Evolutionary conservation across 1,140 invertebrate species (phyloP).

Genomic region (Calliopsis andreniformis): DNA sequence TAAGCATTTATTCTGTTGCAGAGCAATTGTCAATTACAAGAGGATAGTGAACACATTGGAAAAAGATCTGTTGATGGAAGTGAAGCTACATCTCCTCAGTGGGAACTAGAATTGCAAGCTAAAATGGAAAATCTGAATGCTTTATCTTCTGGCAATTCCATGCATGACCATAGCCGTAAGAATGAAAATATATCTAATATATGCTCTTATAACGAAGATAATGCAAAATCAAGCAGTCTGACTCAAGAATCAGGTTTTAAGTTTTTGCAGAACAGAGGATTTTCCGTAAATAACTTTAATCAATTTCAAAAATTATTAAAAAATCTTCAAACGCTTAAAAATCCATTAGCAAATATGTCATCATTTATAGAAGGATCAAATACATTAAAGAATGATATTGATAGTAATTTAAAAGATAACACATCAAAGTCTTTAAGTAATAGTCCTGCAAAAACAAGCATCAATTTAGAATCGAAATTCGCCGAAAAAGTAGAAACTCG

Average conservation of each 20-base stretch:
- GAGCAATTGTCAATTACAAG: constrained; percentile 66
- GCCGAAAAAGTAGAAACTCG: background rate
- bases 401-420: constrained; percentile 66
- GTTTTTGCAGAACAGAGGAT: constrained; percentile 16
- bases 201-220: constrained; percentile 12
- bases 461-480: constrained; percentile 51
- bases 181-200: constrained; percentile 30
- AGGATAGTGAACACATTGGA: constrained; percentile 71
- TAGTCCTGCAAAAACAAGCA: constrained; percentile 69
- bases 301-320: constrained; percentile 27
- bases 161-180: constrained; percentile 23
- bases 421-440: constrained; percentile 71
- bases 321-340: constrained; percentile 15
- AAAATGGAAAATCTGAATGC: constrained; percentile 76
- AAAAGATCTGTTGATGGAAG: constrained; percentile 77
- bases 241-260: constrained; percentile 1
- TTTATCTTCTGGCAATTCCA: constrained; percentile 57
- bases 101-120: constrained; percentile 77
- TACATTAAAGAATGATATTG: constrained; percentile 66
- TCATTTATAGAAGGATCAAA: constrained; percentile 60
- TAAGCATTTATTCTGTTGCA: constrained; percentile 50
- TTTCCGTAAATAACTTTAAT: constrained; percentile 19
- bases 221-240: constrained; percentile 17
- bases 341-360: constrained; percentile 4
- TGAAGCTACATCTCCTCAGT: constrained; percentile 75